phyloP scores from a whole-genome alignment of 2,888 invertebrate species.

The Sesia apiformis region DNA sequence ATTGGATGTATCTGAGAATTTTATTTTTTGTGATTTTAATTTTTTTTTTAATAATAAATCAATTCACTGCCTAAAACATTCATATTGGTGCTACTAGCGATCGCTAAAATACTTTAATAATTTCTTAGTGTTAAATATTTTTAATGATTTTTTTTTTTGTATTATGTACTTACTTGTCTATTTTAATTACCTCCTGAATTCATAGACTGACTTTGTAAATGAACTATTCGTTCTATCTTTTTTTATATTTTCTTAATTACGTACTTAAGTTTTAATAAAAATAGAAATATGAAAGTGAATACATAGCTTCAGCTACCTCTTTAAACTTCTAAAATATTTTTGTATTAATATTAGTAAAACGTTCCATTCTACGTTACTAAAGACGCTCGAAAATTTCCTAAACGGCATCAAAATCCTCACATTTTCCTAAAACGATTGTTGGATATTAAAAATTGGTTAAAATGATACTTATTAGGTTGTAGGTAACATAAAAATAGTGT shows the following conservation, averaged over 20 bases:
- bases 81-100: conserved; percentile 63
- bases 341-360: conserved; percentile 26
- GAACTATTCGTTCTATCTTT: conserved; percentile 7
- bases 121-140: conserved; percentile 1
- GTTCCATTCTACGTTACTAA: conserved; percentile 30
- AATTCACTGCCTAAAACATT: conserved; percentile 25
- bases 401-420: conserved; percentile 39
- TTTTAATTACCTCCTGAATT: not conserved
- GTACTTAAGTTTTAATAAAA: conserved; percentile 46
- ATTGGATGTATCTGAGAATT: not conserved
- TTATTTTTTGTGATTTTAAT: not conserved
- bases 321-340: conserved; percentile 61
- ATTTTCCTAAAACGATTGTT: conserved; percentile 45
- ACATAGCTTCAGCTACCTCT: conserved; percentile 63
- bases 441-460: conserved; percentile 19
- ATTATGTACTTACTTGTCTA: conserved; percentile 7
- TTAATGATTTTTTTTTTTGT: conserved; percentile 16
- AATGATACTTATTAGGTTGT: conserved; percentile 24
- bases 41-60: conserved; percentile 3
- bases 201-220: conserved; percentile 5
- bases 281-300: conserved; percentile 28
- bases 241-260: conserved; percentile 17
- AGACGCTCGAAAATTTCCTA: conserved; percentile 37
- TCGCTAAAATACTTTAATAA: conserved; percentile 24
- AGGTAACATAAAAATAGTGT: conserved; percentile 18